Conservation (phyloP, 2,888 invertebrate genomes). For the Drosophila demipolita region DNA sequence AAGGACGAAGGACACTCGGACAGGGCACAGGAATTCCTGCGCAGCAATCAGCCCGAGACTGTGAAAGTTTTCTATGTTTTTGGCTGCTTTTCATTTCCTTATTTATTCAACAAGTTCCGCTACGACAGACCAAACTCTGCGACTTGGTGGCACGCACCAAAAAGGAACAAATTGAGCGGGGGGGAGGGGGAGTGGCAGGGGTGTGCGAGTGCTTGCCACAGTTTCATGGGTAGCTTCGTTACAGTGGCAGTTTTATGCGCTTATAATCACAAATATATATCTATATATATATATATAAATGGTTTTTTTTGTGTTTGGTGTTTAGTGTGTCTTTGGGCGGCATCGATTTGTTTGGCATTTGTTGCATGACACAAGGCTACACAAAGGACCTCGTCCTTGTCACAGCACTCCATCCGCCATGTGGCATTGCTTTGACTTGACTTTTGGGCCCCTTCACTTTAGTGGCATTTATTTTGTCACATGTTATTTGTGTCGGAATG, state of each 20-base stretch:
- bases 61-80: slow-evolving; percentile 60
- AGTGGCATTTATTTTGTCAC: slow-evolving; percentile 75
- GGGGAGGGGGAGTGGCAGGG: neutral
- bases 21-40: slow-evolving; percentile 60
- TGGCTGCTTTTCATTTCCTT: slow-evolving; percentile 68
- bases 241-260: slow-evolving; percentile 62
- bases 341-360: slow-evolving; percentile 76
- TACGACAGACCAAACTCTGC: slow-evolving; percentile 21
- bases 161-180: slow-evolving; percentile 18
- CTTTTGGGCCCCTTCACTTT: slow-evolving; percentile 58
- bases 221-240: slow-evolving; percentile 8
- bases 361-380: slow-evolving; percentile 69
- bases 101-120: slow-evolving; percentile 77
- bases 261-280: slow-evolving; percentile 62
- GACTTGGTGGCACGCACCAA: slow-evolving; percentile 53
- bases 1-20: too few species aligned
- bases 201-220: neutral
- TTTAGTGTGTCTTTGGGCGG: slow-evolving; percentile 23
- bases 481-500: slow-evolving; percentile 63
- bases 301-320: slow-evolving; percentile 41
- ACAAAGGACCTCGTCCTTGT: neutral
- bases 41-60: slow-evolving; percentile 63
- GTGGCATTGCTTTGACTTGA: slow-evolving; percentile 26
- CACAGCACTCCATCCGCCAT: neutral
- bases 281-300: neutral